Evolutionary conservation across 2,113 vertebrate genomes (phyloP), one percentile per base, ranked within the genome.

Genomic region (Tylochromis polylepis): DNA sequence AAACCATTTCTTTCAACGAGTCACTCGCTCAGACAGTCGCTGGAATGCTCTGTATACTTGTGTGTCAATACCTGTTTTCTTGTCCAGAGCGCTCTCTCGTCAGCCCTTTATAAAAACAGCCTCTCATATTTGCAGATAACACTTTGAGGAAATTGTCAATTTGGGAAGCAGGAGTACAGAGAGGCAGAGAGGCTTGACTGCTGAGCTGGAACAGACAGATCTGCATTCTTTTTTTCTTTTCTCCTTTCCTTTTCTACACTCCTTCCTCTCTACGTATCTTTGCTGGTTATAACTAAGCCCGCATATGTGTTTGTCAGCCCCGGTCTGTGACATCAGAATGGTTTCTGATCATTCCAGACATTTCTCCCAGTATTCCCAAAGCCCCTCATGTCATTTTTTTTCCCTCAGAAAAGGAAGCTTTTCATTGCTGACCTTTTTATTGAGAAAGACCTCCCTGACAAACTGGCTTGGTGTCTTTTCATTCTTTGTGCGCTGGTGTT

Each of bases 101-200:
- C 79, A 57, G 83, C 70, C 78, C 11, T 36, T 72, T 84, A 82
- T 58, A 81, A 65, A 65, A 87, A 80, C 62, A 85, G 49, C 62
- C 77, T 83, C 85, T 90, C 41, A 31, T 79, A 85, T 93, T 83
- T 78, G 38, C 36, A 53, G 87, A 89, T 91, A 87, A 88, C 89
- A 82, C 51, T 91, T 57, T 29, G 72, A 90, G 79, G 62, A 93
- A 85, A 93, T 90, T 87, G 90, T 91, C 92, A 90, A 85, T 90
- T 88, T 91, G 81, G 27, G 59, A 78, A 88, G 89, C 41, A 12
- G 2, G 83, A 80, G 85, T 8, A 4, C 4, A 5, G 20, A 82
- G 80, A 84, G 57, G 31, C 41, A 56, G 78, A 57, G 43, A 83
- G 82, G 89, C 80, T 67, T 79, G 87, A 83, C 84, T 85, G 87